Conservation (phyloP, 53 echinoderm and acorn worm species). For the Echinarachnius parma region DNA sequence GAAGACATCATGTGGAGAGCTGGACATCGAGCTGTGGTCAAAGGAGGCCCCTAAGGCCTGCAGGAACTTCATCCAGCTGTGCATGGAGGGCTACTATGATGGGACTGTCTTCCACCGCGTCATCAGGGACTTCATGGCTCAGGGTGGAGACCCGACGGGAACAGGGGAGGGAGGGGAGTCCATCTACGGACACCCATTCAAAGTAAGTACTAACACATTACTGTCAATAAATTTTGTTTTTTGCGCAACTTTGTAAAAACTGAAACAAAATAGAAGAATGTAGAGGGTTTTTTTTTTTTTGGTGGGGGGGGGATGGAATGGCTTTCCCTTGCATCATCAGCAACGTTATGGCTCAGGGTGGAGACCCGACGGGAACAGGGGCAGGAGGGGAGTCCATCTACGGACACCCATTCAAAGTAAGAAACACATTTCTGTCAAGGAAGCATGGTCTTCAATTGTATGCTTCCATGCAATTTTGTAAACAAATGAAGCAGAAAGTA, state of each 20-base stretch:
- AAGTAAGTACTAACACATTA: no score
- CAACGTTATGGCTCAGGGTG: conserved; percentile 91
- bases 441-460: no score
- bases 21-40: conserved; percentile 97
- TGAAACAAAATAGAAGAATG: no score
- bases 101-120: conserved; percentile 92
- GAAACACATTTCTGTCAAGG: no score
- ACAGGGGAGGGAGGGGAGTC: conserved; percentile 98
- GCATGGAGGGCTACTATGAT: conserved; percentile 96
- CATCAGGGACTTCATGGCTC: conserved; percentile 86
- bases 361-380: conserved; percentile 96
- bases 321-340: conserved; percentile 92
- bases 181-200: conserved; percentile 87
- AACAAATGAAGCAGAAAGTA: no score
- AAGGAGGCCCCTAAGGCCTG: conserved; percentile 97
- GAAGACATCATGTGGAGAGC: conserved; percentile 81
- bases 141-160: conserved; percentile 98
- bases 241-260: no score
- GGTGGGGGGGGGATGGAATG: no score
- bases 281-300: no score
- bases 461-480: no score
- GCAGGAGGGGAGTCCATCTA: conserved; percentile 95
- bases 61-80: conserved; percentile 95
- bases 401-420: conserved; percentile 91
- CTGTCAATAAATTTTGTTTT: no score